phyloP scores from a whole-genome alignment of 1,140 invertebrate genomes.

The Elysia chlorotica region DNA sequence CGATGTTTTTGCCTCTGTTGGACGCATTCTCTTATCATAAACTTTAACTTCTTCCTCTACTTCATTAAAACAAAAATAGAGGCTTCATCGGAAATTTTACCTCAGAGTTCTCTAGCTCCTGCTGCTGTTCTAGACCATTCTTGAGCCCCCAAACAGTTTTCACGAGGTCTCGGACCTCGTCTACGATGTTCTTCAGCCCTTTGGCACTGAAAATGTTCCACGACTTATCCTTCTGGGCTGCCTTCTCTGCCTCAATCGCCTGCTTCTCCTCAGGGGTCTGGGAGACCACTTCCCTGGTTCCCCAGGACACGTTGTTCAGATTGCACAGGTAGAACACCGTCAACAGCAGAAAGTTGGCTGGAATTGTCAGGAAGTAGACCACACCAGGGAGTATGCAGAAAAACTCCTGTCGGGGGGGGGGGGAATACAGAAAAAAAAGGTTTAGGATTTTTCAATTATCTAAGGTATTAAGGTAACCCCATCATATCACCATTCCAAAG shows the following conservation, averaged over 20 bases:
- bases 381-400: slow-evolving; percentile 94
- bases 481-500: too few relatives aligned
- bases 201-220: slow-evolving; percentile 43
- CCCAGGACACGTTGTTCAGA: slow-evolving; percentile 97
- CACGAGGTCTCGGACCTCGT: slow-evolving; percentile 42
- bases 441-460: too few relatives aligned
- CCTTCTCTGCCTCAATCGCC: slow-evolving; percentile 31
- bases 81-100: too few relatives aligned
- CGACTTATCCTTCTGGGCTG: slow-evolving; percentile 46
- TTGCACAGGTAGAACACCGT: slow-evolving; percentile 98
- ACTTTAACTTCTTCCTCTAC: too few relatives aligned
- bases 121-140: slow-evolving; percentile 23
- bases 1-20: too few relatives aligned
- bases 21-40: too few relatives aligned
- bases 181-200: slow-evolving; percentile 39
- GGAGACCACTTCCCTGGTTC: slow-evolving; percentile 93
- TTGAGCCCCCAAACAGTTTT: slow-evolving; percentile 42
- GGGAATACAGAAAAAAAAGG: too few relatives aligned
- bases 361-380: slow-evolving; percentile 94
- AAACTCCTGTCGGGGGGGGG: slow-evolving; percentile 99
- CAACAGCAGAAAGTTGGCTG: slow-evolving; percentile 96
- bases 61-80: too few relatives aligned
- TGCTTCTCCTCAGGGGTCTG: slow-evolving; percentile 48
- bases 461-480: too few relatives aligned
- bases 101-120: too few relatives aligned